phyloP scores from a whole-genome alignment of 2,888 invertebrate genomes.

The Dascillus cervinus region DNA sequence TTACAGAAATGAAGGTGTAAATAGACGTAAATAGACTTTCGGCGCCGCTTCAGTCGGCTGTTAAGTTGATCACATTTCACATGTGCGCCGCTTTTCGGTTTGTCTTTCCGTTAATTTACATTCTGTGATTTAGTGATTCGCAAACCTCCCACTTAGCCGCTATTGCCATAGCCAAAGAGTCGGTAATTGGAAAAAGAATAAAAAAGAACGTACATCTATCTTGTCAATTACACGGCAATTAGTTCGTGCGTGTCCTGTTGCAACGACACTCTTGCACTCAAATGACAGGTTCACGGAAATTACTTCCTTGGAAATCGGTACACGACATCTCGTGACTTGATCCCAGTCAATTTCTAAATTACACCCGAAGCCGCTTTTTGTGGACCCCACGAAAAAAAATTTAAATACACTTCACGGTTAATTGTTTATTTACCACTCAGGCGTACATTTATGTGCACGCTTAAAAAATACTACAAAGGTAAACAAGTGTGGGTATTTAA shows the following conservation, averaged over 20 bases:
- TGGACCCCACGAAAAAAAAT: no score
- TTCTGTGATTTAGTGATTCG: conserved; percentile 21
- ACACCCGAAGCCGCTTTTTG: no score
- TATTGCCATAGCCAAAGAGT: no score
- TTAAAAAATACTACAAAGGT: background rate
- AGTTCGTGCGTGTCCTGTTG: conserved; percentile 31
- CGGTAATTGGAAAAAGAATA: conserved; percentile 16
- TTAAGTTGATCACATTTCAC: conserved; percentile 22
- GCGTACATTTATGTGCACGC: no score
- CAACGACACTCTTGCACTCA: conserved; percentile 18
- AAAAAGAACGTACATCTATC: conserved; percentile 26
- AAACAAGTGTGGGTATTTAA: conserved; percentile 7
- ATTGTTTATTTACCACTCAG: no score
- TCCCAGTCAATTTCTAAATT: conserved; percentile 18
- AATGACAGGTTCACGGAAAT: conserved; percentile 21
- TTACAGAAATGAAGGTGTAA: no score
- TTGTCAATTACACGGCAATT: conserved; percentile 37
- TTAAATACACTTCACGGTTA: no score
- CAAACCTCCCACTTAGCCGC: conserved; percentile 21
- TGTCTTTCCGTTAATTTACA: conserved; percentile 16
- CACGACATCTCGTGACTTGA: conserved; percentile 22
- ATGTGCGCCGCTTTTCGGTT: conserved; percentile 12
- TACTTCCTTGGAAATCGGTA: conserved; percentile 22
- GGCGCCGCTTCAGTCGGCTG: conserved; percentile 19
- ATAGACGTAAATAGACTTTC: no score